Conservation (phyloP, 2,888 invertebrate species). For the Quadriops clusia region DNA sequence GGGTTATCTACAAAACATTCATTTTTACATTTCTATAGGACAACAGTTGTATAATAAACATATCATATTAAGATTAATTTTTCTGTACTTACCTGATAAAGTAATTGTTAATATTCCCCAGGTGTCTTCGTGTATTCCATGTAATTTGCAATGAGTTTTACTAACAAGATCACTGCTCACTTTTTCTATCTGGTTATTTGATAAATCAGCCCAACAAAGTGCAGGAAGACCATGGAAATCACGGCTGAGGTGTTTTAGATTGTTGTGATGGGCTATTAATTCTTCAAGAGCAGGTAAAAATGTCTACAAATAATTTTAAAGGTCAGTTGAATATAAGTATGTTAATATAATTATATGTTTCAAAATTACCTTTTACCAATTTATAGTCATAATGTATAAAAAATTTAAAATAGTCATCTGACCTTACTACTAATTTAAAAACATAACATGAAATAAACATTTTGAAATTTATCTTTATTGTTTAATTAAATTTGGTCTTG, state of each 20-base stretch:
- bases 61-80: neutral
- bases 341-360: neutral
- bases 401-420: too few relatives aligned
- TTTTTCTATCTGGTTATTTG: constrained; percentile 61
- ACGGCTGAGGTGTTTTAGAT: constrained; percentile 58
- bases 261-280: constrained; percentile 65
- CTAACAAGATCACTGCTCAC: constrained; percentile 65
- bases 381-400: neutral
- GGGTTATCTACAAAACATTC: constrained; percentile 66
- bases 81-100: constrained; percentile 55
- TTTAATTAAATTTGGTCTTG: neutral
- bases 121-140: constrained; percentile 52
- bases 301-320: constrained; percentile 45
- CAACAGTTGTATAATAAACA: too few relatives aligned
- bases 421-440: too few relatives aligned
- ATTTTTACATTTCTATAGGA: too few relatives aligned
- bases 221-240: constrained; percentile 76
- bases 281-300: constrained; percentile 66
- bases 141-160: constrained; percentile 68
- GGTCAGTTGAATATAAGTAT: neutral
- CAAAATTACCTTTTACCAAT: neutral
- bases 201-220: constrained; percentile 68
- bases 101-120: constrained; percentile 60
- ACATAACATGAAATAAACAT: too few relatives aligned
- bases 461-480: too few relatives aligned